Base-by-base conservation (phyloP, 2,888 invertebrate genomes). In the Pyralis farinalis region DNA sequence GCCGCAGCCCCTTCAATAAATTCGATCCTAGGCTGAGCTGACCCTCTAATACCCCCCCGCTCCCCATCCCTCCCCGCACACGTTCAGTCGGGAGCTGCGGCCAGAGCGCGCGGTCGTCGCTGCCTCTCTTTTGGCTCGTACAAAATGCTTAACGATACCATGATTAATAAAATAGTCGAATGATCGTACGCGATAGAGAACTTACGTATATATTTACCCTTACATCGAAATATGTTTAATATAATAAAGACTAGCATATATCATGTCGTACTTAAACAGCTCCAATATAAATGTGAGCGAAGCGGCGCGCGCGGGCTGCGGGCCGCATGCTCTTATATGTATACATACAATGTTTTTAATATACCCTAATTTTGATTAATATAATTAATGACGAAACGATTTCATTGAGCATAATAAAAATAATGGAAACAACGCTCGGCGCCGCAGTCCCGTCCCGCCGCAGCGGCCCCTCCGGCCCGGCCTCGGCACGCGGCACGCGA, bases 181-280 rank as follows among this genome's bases (percentile, higher is more conserved):
- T 63, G 58, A 54, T 62, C 64, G 59, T 63, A 71, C 66, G 69
- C 65, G 60, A 61, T 72, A 69, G 55, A 70, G 63, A 71, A 70
- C 75, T 76, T 79, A 80, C 76, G 70, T 76, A 75, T 72, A 63
- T 71, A 59, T 69, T 64, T 58, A 70, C 46, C 55, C 65, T 70
- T 72, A 75, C 49, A 62, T 63, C 56, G 59, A 61, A 66, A 71
- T 73, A 71, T 69, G 71, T 66, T 70, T 70, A 77, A 67, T 59
- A 71, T 73, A 66, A 75, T 81, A 82, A 78, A 87, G 89, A 89
- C 89, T 89, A 89, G 89, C 86, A 89, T 86, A 87, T 71, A 70
- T 84, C 79, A 73, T 75, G 66, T 78, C 66, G 68, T 59, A 68
- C 65, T 71, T 69, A 71, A 63, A 72, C 65, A 70, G 68, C 52